These are phyloP conservation scores for Melanargia galathea DNA, from an alignment of 2,888 invertebrate genomes.

Conservation along the genomic window DNA sequence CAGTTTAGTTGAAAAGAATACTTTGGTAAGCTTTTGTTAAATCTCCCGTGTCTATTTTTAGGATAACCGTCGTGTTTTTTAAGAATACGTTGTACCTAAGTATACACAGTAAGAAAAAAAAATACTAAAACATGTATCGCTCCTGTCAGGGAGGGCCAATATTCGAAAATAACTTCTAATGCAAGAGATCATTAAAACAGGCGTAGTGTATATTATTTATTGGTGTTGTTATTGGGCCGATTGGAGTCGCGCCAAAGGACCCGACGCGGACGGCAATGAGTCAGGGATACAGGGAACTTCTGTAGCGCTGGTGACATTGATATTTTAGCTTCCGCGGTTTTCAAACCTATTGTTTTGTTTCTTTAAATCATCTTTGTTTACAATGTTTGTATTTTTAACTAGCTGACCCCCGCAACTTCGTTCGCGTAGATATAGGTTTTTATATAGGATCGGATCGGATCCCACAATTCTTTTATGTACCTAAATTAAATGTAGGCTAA, in stretches of 20 bases:
- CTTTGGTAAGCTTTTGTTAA: no score
- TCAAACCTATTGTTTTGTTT: slow-evolving; percentile 23
- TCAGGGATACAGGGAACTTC: slow-evolving; percentile 38
- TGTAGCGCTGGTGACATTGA: slow-evolving; percentile 28
- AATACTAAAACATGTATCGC: slow-evolving; percentile 2
- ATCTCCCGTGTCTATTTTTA: no score
- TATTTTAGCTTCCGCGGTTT: slow-evolving; percentile 31
- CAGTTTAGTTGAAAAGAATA: not conserved
- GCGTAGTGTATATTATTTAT: slow-evolving; percentile 30
- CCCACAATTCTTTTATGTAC: no score
- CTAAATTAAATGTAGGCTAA: no score
- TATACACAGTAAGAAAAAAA: no score
- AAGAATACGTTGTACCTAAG: no score
- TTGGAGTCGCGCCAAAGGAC: slow-evolving; percentile 46
- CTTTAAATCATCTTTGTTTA: slow-evolving; percentile 10
- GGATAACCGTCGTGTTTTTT: no score
- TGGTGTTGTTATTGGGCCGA: slow-evolving; percentile 27
- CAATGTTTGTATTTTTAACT: slow-evolving; percentile 1
- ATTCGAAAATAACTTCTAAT: slow-evolving; percentile 24
- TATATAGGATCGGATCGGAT: no score
- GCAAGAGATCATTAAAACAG: slow-evolving; percentile 32
- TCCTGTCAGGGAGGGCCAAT: slow-evolving; percentile 4
- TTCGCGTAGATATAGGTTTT: no score
- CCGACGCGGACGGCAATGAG: no score
- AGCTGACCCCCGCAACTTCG: no score